Conservation (phyloP, 2,797 vertebrate species). For the Meriones psammophilus region DNA sequence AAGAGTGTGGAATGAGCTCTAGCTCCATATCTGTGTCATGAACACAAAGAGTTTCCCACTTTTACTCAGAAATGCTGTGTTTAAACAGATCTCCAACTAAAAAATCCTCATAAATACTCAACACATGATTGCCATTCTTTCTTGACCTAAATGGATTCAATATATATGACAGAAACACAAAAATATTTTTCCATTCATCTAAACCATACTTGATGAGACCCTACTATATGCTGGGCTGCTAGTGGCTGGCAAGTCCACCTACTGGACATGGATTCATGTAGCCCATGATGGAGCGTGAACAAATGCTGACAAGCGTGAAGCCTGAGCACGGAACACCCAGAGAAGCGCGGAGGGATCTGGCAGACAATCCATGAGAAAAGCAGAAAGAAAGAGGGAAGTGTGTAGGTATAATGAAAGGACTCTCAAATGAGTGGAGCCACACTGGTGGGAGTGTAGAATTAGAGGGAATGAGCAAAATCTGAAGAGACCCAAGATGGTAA, state of each 20-base stretch:
- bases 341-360: not conserved
- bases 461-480: not conserved
- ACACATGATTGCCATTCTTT: not conserved
- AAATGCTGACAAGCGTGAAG: not conserved
- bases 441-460: not conserved
- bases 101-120: not conserved
- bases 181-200: not conserved
- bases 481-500: not conserved
- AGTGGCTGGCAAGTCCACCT: not conserved
- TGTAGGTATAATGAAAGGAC: not conserved
- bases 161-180: not conserved
- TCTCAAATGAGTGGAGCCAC: not conserved
- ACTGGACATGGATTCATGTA: not conserved
- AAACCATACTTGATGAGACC: not conserved
- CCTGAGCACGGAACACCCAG: accelerated
- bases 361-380: not conserved
- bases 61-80: not conserved
- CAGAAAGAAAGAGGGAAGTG: not conserved
- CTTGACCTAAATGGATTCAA: not conserved
- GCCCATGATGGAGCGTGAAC: not conserved
- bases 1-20: not conserved
- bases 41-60: not conserved
- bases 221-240: not conserved
- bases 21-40: not conserved
- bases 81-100: not conserved